A percentile compares a stretch with the other conserved stretches of the same genome.
Evolutionary conservation across 2,797 vertebrate species (phyloP).

Genomic region (Trichosurus vulpecula): DNA sequence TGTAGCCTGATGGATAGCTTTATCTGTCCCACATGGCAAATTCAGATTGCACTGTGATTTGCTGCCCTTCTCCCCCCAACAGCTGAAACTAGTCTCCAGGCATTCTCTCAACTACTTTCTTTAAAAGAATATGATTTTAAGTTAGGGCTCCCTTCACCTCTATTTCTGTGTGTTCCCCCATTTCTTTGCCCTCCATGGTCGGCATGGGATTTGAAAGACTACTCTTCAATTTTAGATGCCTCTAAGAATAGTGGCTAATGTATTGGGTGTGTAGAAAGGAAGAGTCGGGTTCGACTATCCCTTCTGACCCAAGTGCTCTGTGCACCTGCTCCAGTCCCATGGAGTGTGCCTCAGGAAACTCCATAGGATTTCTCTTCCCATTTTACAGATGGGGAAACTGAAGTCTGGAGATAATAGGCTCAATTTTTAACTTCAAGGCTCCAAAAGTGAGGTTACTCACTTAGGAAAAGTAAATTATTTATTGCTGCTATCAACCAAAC

Average conservation of each 20-base stretch:
- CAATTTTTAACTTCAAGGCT: background rate
- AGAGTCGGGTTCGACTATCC: background rate
- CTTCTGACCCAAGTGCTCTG: background rate
- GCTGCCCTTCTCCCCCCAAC: slow-evolving; percentile 52
- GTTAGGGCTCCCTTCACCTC: slow-evolving; percentile 11
- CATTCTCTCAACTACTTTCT: background rate
- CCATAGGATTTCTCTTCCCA: background rate
- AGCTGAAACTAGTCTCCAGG: slow-evolving; percentile 44
- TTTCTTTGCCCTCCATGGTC: slow-evolving; percentile 18
- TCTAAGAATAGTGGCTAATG: background rate
- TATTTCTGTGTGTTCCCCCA: slow-evolving; percentile 12
- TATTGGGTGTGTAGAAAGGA: background rate
- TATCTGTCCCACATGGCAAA: slow-evolving; percentile 67
- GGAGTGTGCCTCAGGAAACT: background rate
- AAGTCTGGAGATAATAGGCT: background rate
- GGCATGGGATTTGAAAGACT: background rate
- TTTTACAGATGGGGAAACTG: slow-evolving; percentile 5
- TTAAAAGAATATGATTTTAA: slow-evolving; percentile 5
- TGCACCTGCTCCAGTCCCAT: background rate
- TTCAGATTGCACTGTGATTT: slow-evolving; percentile 35
- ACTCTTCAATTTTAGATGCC: background rate
- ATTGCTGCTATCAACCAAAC: background rate
- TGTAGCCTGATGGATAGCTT: slow-evolving; percentile 62
- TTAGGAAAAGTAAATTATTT: background rate
- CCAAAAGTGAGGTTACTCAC: background rate